A percentile compares a stretch with the other conserved stretches of the same genome.
Conservation (phyloP, 2,888 invertebrate species). For the Gari tellinella region DNA sequence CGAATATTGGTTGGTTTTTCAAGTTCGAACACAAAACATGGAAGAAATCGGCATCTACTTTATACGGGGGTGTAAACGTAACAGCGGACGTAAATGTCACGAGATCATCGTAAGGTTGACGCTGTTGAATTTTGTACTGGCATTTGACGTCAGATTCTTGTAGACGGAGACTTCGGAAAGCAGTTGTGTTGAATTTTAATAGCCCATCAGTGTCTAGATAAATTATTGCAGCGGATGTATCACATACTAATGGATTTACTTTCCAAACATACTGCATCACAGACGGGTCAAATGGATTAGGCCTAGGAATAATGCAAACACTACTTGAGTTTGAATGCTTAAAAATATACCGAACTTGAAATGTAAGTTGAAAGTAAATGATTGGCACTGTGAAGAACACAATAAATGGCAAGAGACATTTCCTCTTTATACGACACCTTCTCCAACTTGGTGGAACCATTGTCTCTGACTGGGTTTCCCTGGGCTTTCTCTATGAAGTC, state of each 20-base stretch:
- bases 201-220: slow-evolving; percentile 35
- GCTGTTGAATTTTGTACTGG: slow-evolving; percentile 30
- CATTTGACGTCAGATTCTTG: slow-evolving; percentile 22
- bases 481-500: too few relatives aligned
- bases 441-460: too few relatives aligned
- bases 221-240: slow-evolving; percentile 28
- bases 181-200: slow-evolving; percentile 40
- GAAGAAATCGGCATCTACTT: slow-evolving; percentile 52
- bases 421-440: too few relatives aligned
- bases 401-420: too few relatives aligned
- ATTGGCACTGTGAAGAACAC: slow-evolving; percentile 1
- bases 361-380: slow-evolving; percentile 51
- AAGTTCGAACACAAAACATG: slow-evolving; percentile 34
- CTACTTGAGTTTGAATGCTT: slow-evolving; percentile 39
- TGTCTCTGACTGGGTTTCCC: too few relatives aligned
- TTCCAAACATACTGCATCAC: slow-evolving; percentile 60
- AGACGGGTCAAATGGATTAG: slow-evolving; percentile 52
- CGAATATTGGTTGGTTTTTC: slow-evolving; percentile 17
- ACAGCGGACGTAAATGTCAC: slow-evolving; percentile 41
- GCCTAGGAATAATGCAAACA: slow-evolving; percentile 46
- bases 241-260: slow-evolving; percentile 53
- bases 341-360: slow-evolving; percentile 51
- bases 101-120: slow-evolving; percentile 44
- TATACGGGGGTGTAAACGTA: slow-evolving; percentile 33
- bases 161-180: slow-evolving; percentile 16